Percentiles rank a stretch among this genome's conserved stretches.
Conservation (phyloP, 2,113 vertebrate species). For the Bungarus multicinctus region DNA sequence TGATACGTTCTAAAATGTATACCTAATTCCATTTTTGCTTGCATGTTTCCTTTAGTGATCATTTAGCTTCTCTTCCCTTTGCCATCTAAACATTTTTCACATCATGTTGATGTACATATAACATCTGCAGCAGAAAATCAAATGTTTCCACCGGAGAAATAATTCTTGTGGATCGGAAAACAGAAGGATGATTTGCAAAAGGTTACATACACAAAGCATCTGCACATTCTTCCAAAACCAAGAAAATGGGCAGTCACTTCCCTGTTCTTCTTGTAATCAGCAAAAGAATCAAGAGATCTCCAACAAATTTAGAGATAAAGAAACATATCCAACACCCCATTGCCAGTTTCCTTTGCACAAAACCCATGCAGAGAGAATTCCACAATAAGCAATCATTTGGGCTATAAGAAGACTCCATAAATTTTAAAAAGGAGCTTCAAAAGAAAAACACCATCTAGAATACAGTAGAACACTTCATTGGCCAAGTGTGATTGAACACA, state of each 20-base stretch:
- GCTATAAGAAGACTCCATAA: conserved; percentile 9
- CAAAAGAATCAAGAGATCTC: too few relatives aligned
- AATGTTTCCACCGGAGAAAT: conserved; percentile 39
- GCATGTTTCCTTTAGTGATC: not conserved
- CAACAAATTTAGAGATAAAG: too few relatives aligned
- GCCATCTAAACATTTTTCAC: conserved; percentile 49
- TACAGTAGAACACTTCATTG: too few relatives aligned
- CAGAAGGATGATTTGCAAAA: not conserved
- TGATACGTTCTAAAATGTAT: not conserved
- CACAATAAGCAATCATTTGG: not conserved
- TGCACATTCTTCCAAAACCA: not conserved
- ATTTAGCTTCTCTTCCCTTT: conserved; percentile 14
- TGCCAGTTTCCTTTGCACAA: too few relatives aligned
- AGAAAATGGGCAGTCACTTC: not conserved
- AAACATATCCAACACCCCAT: too few relatives aligned
- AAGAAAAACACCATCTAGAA: not conserved
- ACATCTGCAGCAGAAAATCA: conserved; percentile 37
- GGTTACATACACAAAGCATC: not conserved
- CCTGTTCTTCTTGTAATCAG: too few relatives aligned
- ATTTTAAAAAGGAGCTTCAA: conserved; percentile 38
- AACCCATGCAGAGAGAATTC: too few relatives aligned
- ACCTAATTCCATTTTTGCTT: not conserved
- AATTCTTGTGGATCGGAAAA: too few relatives aligned
- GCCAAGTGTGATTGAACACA: too few relatives aligned
- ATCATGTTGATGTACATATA: conserved; percentile 32